phyloP scores from a whole-genome alignment of 1,140 invertebrate species.

The Drosophila kikkawai region DNA sequence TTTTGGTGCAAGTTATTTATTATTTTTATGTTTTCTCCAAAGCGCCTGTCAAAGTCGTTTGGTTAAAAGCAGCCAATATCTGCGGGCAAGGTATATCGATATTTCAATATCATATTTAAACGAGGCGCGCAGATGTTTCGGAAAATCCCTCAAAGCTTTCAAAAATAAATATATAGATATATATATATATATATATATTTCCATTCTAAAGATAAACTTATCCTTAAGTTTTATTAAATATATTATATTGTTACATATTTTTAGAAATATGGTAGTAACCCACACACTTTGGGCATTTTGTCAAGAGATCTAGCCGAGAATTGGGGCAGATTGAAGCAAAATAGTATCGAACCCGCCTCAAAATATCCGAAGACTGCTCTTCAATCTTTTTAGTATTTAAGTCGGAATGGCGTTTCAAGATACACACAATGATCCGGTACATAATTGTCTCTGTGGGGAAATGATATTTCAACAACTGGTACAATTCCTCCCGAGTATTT shows the following conservation, averaged over 20 bases:
- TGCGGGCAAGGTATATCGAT: neutral
- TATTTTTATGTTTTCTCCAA: no score
- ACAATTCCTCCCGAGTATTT: slow-evolving; percentile 5
- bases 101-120: neutral
- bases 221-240: neutral
- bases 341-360: slow-evolving; percentile 11
- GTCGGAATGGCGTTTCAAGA: slow-evolving; percentile 1
- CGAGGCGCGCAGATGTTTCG: no score
- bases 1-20: no score
- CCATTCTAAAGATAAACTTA: no score
- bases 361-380: slow-evolving; percentile 14
- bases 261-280: slow-evolving; percentile 7
- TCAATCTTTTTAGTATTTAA: slow-evolving; percentile 2
- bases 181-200: no score
- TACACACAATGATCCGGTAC: slow-evolving; percentile 16
- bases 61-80: no score
- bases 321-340: slow-evolving; percentile 4
- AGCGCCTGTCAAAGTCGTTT: no score
- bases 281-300: slow-evolving; percentile 6
- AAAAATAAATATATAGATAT: no score
- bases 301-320: neutral
- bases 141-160: neutral
- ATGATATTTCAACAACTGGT: slow-evolving; percentile 2
- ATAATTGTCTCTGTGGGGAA: slow-evolving; percentile 18
- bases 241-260: no score